These are phyloP conservation scores for Saccopteryx bilineata DNA, from an alignment of 2,113 vertebrate species.

Conservation along the genomic window DNA sequence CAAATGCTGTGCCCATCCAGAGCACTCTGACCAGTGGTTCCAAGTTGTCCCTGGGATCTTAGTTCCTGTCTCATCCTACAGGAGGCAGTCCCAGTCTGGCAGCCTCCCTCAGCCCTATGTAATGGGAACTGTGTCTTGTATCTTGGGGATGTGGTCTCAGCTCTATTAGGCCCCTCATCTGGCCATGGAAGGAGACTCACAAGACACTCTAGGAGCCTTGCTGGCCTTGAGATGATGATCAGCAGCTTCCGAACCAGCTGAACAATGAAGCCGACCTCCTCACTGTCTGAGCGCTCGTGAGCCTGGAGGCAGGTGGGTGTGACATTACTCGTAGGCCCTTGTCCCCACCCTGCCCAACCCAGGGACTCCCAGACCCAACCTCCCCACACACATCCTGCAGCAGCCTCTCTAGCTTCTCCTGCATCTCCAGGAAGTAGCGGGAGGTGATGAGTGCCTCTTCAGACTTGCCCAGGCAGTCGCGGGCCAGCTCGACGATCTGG, in stretches of 20 bases:
- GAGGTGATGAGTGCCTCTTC: conserved; percentile 95
- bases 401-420: conserved; percentile 98
- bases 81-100: background rate
- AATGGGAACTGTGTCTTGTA: background rate
- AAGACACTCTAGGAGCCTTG: conserved; percentile 96
- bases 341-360: rapidly evolving
- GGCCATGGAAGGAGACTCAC: conserved; percentile 84
- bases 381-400: conserved; percentile 92
- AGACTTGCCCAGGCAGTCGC: conserved; percentile 97
- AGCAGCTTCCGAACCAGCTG: conserved; percentile 96
- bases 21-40: too few species aligned
- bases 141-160: background rate
- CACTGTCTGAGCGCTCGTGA: conserved; percentile 95
- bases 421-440: conserved; percentile 97
- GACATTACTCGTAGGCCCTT: rapidly evolving
- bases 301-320: conserved; percentile 88
- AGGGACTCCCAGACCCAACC: background rate
- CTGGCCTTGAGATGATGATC: conserved; percentile 96
- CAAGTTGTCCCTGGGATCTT: background rate
- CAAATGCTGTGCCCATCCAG: rapidly evolving
- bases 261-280: conserved; percentile 94
- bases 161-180: rapidly evolving
- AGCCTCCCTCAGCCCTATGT: background rate
- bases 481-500: conserved; percentile 96
- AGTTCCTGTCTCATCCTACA: background rate